Evolutionary conservation across 2,113 vertebrate genomes (phyloP), one percentile per base, ranked within the genome.

Genomic region (Actenoides lindsayi): DNA sequence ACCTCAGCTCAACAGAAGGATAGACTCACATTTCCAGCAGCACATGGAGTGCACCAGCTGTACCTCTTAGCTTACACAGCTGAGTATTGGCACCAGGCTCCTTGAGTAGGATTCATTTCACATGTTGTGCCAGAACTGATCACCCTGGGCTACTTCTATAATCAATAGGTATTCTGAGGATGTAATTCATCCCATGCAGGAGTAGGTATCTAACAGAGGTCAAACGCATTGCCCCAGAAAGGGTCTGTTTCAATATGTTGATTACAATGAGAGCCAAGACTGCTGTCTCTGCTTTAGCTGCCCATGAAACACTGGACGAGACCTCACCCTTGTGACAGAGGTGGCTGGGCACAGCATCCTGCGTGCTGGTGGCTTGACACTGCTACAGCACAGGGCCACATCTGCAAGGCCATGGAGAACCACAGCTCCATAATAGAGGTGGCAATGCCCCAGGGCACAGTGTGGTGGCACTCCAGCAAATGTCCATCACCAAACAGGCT

Each of bases 301-400:
- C 31, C 46, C 77, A 64, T 8, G 4, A 75, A 67, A 16, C 0
- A 0, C 69, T n/a, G 48, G 46, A 12, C 1, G 7, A 48, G n/a
- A 5, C 60, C 60, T 48, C 51, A 28, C 13, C 2, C 17, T 63
- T 25, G 7, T 30, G 46, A 46, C 73, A 64, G 41, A 77, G 53
- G n/a, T 37, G 59, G 13, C 59, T 42, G 68, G 30, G 17, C n/a
- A 53, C 27, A 42, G 64, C 27, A 30, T 31, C 46, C 48, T 5
- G 0, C 2, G 0, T 28, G 65, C 53, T 1, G 2, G 35, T 2
- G 11, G 39, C 73, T 65, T 6, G 41, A 35, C 35, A 6, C 39
- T 39, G 28, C 33, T 27, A 30, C 63, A 19, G 4, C 42, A 25
- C 0, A 0, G 35, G 19, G 12, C 67, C 16, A 6, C 0, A 5